A percentile compares a stretch with the other conserved stretches of the same genome.
These are phyloP conservation scores for Parascotia fuliginaria DNA, from an alignment of 2,888 invertebrate species.

Conservation along the genomic window DNA sequence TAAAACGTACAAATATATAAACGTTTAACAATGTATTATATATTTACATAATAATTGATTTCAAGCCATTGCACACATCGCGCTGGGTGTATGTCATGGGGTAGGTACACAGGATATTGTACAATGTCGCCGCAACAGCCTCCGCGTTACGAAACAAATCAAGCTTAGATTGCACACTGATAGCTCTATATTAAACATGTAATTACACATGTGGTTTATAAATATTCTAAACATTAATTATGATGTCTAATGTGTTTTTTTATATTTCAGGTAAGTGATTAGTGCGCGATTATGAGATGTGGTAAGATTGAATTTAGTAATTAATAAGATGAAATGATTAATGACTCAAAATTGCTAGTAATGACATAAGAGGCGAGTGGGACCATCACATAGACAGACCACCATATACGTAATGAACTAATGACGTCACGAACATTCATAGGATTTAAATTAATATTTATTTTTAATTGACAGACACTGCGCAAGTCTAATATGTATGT, in stretches of 20 bases:
- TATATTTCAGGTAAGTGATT: conserved; percentile 50
- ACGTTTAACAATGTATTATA: conserved; percentile 1
- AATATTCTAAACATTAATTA: conserved; percentile 17
- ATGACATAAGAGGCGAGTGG: too few relatives aligned
- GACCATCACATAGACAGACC: too few relatives aligned
- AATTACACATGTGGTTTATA: conserved; percentile 8
- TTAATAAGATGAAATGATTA: not conserved
- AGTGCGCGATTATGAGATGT: not conserved
- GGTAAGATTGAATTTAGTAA: conserved; percentile 24
- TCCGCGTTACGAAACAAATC: conserved; percentile 48
- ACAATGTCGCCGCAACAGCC: conserved; percentile 35
- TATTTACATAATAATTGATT: conserved; percentile 30
- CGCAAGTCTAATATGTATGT: too few relatives aligned
- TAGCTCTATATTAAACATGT: conserved; percentile 35
- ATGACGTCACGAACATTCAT: too few relatives aligned
- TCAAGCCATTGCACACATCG: conserved; percentile 31
- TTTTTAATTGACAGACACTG: too few relatives aligned
- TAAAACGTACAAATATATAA: too few relatives aligned
- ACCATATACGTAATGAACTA: too few relatives aligned
- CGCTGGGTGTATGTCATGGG: conserved; percentile 52
- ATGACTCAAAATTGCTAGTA: too few relatives aligned
- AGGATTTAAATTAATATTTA: too few relatives aligned
- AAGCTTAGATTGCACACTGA: conserved; percentile 39
- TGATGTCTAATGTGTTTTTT: conserved; percentile 27
- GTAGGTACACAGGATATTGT: conserved; percentile 49